Base-by-base conservation (phyloP, 2,113 vertebrate species). In the Tauraco erythrolophus region DNA sequence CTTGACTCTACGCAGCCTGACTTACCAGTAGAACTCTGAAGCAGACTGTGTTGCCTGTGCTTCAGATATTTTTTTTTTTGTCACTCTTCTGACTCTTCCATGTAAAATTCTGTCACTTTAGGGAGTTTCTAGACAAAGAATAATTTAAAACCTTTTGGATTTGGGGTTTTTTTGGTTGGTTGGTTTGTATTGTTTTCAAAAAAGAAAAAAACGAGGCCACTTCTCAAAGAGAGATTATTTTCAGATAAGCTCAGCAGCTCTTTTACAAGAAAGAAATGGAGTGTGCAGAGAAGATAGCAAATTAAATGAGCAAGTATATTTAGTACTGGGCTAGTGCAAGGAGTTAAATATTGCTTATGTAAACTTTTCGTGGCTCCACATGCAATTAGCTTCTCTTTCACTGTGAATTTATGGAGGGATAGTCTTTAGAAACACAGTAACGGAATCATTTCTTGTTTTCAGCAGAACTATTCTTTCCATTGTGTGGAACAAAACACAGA, bases 21-120 rank as follows among this genome's bases (percentile, higher is more conserved):
- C 3, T 53, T 35, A 31, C 0, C 33, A 46, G 8, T 2, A 50
- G 50, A 60, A 37, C 2, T 13, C 10, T 4, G 0, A 11, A 75
- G 28, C 30, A 94, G 17, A 31, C 71, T 46, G 3, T 6, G 12
- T 37, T 60, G 8, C 50, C 30, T 69, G 13, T 31, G 5, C 30
- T 74, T 43, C n/a, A 61, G 19, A 8, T 25, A 3, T 7, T 33
- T 57, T 24, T 3, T n/a, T 46, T 7, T n/a, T 60, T n/a, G n/a
- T 72, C 9, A 4, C 14, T 39, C 3, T 71, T 53, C 24, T 84
- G 25, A 33, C 2, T 37, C 43, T 56, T n/a, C 19, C 8, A 2
- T 31, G 17, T 56, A 54, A 66, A 76, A 48, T n/a, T 51, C 14
- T 61, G 8, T 25, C 19, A 5, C 3, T 53, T 81, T 74, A 7